Evolutionary conservation across 2,888 invertebrate species (phyloP).

Genomic region (Protula sp.): DNA sequence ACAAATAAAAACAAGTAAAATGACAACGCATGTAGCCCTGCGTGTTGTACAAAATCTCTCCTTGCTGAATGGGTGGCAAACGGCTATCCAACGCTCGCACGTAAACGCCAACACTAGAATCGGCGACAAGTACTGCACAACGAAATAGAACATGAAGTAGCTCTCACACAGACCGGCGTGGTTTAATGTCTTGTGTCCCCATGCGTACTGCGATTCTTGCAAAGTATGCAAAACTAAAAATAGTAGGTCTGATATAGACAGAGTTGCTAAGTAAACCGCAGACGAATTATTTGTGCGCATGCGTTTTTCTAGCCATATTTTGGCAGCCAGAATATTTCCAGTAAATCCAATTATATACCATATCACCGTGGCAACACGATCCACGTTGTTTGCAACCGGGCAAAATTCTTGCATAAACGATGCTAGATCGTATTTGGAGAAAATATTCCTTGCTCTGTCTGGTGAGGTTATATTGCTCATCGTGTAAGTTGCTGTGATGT

Average conservation of each 20-base stretch:
- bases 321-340: constrained; percentile 45
- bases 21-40: constrained; percentile 35
- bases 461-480: too few species aligned
- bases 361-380: constrained; percentile 43
- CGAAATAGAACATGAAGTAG: constrained; percentile 38
- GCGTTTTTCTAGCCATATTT: constrained; percentile 44
- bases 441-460: too few species aligned
- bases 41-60: constrained; percentile 42
- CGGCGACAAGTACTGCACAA: constrained; percentile 47
- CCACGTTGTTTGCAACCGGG: constrained; percentile 36
- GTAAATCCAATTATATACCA: constrained; percentile 47
- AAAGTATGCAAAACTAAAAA: constrained; percentile 42
- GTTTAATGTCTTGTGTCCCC: constrained; percentile 38
- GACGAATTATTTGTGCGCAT: constrained; percentile 49
- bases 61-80: constrained; percentile 30
- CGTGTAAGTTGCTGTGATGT: too few species aligned
- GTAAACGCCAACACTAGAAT: constrained; percentile 50
- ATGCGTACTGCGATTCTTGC: constrained; percentile 45
- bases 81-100: constrained; percentile 48
- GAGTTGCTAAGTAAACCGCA: constrained; percentile 47
- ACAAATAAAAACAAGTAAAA: constrained; percentile 26
- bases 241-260: constrained; percentile 43
- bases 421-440: too few species aligned
- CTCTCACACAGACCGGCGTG: constrained; percentile 39
- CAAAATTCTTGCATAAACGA: constrained; percentile 25